Conservation (phyloP, 2,888 invertebrate genomes). For the Cheilosia grossa region DNA sequence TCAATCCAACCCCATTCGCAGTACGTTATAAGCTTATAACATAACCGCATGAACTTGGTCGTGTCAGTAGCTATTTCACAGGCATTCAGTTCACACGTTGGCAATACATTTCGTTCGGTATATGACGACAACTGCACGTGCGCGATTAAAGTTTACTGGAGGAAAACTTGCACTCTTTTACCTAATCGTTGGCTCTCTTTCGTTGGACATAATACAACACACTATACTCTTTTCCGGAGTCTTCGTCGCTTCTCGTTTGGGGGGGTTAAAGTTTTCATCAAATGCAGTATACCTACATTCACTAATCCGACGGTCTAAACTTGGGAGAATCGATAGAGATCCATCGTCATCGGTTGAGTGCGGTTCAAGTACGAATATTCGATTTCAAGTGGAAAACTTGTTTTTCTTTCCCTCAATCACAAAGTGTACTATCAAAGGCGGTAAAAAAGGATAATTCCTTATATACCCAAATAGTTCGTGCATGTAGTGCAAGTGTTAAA, state of each 20-base stretch:
- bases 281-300: conserved; percentile 54
- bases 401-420: not conserved
- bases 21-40: conserved; percentile 34
- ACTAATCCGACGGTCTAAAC: conserved; percentile 55
- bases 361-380: conserved; percentile 52
- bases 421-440: conserved; percentile 18
- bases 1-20: conserved; percentile 14
- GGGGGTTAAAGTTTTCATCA: conserved; percentile 34
- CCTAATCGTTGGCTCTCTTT: conserved; percentile 11
- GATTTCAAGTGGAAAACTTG: conserved; percentile 22
- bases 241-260: not conserved
- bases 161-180: not conserved
- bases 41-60: conserved; percentile 25
- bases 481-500: not conserved
- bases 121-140: conserved; percentile 58
- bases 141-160: conserved; percentile 40
- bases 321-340: conserved; percentile 66
- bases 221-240: conserved; percentile 31
- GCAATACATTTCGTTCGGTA: conserved; percentile 28
- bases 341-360: conserved; percentile 65
- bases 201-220: not conserved
- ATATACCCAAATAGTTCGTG: not conserved
- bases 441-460: not conserved
- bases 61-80: conserved; percentile 57
- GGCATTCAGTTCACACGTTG: conserved; percentile 52